phyloP scores from a whole-genome alignment of 1,140 invertebrate genomes.

The Drosophila nigrodunni region DNA sequence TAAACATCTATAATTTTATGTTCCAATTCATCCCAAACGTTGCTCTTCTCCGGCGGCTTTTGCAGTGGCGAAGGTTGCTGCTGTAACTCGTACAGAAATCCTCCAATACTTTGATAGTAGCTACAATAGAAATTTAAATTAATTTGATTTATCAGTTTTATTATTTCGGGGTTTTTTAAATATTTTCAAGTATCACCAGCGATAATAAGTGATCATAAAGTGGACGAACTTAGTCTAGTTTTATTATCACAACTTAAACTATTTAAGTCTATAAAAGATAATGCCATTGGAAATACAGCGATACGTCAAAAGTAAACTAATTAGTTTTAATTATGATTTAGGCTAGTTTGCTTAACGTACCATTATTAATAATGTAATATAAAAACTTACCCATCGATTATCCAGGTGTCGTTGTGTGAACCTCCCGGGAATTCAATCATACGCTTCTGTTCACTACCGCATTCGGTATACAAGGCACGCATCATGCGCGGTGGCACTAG shows the following conservation, averaged over 20 bases:
- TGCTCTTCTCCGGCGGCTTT: slow-evolving; percentile 78
- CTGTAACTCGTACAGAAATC: slow-evolving; percentile 86
- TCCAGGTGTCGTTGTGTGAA: slow-evolving; percentile 96
- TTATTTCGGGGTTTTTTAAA: no score
- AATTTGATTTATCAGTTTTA: neutral
- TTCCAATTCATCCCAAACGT: slow-evolving; percentile 76
- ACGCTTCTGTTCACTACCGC: slow-evolving; percentile 89
- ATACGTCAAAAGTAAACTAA: neutral
- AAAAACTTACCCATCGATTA: slow-evolving; percentile 75
- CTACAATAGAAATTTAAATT: slow-evolving; percentile 76
- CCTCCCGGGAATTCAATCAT: slow-evolving; percentile 90
- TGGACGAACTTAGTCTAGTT: neutral
- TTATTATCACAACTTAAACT: no score
- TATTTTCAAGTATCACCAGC: neutral
- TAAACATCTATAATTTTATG: slow-evolving; percentile 80
- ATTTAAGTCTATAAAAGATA: neutral
- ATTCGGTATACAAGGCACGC: slow-evolving; percentile 89
- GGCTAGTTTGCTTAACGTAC: neutral
- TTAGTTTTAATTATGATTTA: slow-evolving; percentile 18
- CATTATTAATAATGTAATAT: neutral
- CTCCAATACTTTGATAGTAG: slow-evolving; percentile 87
- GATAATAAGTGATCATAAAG: neutral
- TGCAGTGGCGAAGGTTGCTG: slow-evolving; percentile 67
- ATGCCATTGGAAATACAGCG: neutral
- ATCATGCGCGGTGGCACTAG: slow-evolving; percentile 95